Evolutionary conservation across 1,140 invertebrate genomes (phyloP).

Genomic region (Macrotrachela quadricornifera): DNA sequence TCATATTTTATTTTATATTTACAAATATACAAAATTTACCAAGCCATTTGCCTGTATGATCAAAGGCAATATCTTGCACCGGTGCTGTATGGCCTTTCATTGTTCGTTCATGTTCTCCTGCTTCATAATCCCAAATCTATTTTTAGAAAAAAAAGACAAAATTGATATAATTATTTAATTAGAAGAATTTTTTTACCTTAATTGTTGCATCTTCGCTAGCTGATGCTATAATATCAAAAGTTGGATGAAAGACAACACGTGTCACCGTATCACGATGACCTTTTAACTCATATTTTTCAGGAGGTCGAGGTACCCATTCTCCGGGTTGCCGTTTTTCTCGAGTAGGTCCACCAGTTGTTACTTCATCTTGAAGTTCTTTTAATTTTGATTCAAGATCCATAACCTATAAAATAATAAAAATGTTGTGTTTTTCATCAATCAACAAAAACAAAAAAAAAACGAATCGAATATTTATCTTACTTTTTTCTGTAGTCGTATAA

Average conservation of each 20-base stretch:
- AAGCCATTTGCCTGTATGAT: constrained; percentile 65
- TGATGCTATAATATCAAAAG: constrained; percentile 83
- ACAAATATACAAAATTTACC: too few relatives aligned
- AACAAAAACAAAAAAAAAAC: too few relatives aligned
- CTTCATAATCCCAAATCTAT: constrained; percentile 80
- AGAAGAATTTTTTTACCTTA: constrained; percentile 44
- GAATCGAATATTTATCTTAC: constrained; percentile 27
- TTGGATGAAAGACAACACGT: constrained; percentile 66
- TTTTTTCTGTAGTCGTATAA: constrained; percentile 93
- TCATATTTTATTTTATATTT: too few relatives aligned
- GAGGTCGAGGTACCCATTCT: constrained; percentile 93
- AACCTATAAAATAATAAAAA: too few relatives aligned
- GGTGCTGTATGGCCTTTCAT: constrained; percentile 94
- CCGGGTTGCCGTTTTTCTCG: constrained; percentile 63
- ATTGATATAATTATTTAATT: too few relatives aligned
- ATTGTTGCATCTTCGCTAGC: constrained; percentile 93
- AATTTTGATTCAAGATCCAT: too few relatives aligned
- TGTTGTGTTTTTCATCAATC: too few relatives aligned
- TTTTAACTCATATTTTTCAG: constrained; percentile 72
- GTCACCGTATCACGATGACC: constrained; percentile 77
- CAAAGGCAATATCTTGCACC: constrained; percentile 91
- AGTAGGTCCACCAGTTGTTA: too few relatives aligned
- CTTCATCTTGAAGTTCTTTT: background rate
- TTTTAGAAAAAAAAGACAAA: too few relatives aligned
- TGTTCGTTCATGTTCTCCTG: constrained; percentile 86